These are phyloP conservation scores for Parauchenoglanis punctatus DNA, from an alignment of 2,797 vertebrate genomes.

Conservation along the genomic window DNA sequence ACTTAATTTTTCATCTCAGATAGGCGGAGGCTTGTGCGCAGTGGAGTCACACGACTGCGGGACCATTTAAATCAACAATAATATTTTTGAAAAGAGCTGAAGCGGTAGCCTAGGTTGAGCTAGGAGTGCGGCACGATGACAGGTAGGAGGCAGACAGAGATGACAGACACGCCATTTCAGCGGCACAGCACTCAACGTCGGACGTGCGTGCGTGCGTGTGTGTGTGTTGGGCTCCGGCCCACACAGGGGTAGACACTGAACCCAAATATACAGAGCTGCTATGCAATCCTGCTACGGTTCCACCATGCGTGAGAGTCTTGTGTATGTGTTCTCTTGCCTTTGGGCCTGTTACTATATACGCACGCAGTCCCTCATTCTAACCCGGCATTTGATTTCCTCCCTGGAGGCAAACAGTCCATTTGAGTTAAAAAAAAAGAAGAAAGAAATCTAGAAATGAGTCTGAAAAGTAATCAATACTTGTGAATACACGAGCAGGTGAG, in stretches of 20 bases:
- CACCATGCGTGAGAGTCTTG: slow-evolving; percentile 23
- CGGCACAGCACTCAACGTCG: slow-evolving; percentile 32
- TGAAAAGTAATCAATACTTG: slow-evolving; percentile 42
- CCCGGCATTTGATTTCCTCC: slow-evolving; percentile 17
- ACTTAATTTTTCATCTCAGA: slow-evolving; percentile 41
- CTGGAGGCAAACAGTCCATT: slow-evolving; percentile 41
- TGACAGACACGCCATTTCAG: slow-evolving; percentile 61
- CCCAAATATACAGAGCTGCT: slow-evolving; percentile 49
- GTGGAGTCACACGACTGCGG: slow-evolving; percentile 36
- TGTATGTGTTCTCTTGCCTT: slow-evolving; percentile 4
- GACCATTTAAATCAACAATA: slow-evolving; percentile 60
- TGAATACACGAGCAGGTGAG: slow-evolving; percentile 43
- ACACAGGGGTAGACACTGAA: slow-evolving; percentile 39
- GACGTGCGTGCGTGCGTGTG: slow-evolving; percentile 25
- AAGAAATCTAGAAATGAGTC: slow-evolving; percentile 12
- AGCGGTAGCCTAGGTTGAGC: slow-evolving; percentile 45
- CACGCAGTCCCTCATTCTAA: slow-evolving; percentile 5
- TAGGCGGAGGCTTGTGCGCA: slow-evolving; percentile 42
- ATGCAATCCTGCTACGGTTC: slow-evolving; percentile 31
- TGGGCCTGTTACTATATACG: slow-evolving; percentile 22
- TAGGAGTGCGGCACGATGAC: slow-evolving; percentile 51
- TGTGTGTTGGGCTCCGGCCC: slow-evolving; percentile 34
- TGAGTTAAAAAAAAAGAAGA: slow-evolving; percentile 16
- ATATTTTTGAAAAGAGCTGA: slow-evolving; percentile 55
- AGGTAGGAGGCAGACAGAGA: slow-evolving; percentile 56